A percentile compares a stretch with the other conserved stretches of the same genome.
These are phyloP conservation scores for Diploptera punctata DNA, from an alignment of 2,888 invertebrate genomes.

Conservation along the genomic window DNA sequence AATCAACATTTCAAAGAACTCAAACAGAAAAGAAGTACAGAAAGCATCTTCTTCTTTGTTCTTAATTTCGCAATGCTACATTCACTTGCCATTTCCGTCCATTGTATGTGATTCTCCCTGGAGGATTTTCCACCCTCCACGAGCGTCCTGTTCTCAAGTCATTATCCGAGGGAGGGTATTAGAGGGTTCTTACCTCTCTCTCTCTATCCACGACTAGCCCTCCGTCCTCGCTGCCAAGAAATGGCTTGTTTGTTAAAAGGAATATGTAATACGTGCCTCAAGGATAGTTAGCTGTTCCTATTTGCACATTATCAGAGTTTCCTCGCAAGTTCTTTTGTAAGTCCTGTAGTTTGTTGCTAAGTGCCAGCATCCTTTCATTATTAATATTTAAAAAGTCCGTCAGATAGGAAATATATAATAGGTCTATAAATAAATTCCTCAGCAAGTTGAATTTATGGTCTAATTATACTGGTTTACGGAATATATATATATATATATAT, in stretches of 20 bases:
- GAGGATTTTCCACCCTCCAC: conserved; percentile 2
- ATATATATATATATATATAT: no score
- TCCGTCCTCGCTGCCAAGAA: background rate
- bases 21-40: background rate
- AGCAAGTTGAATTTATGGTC: no score
- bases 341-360: background rate
- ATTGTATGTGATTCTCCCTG: conserved; percentile 11
- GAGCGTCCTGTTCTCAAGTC: conserved; percentile 11
- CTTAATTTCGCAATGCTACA: conserved; percentile 20
- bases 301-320: conserved; percentile 1
- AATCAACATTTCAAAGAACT: background rate
- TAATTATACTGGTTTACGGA: no score
- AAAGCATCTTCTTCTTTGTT: conserved; percentile 17
- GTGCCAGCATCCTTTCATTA: no score
- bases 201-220: background rate
- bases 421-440: no score
- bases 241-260: conserved; percentile 12
- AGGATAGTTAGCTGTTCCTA: background rate
- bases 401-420: no score
- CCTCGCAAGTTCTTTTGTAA: background rate
- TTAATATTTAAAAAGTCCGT: no score
- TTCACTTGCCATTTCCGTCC: conserved; percentile 18
- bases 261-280: conserved; percentile 6
- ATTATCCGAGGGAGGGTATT: conserved; percentile 26
- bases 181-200: conserved; percentile 13